Conservation (phyloP, 2,888 invertebrate genomes). For the Calliopum simillimum region DNA sequence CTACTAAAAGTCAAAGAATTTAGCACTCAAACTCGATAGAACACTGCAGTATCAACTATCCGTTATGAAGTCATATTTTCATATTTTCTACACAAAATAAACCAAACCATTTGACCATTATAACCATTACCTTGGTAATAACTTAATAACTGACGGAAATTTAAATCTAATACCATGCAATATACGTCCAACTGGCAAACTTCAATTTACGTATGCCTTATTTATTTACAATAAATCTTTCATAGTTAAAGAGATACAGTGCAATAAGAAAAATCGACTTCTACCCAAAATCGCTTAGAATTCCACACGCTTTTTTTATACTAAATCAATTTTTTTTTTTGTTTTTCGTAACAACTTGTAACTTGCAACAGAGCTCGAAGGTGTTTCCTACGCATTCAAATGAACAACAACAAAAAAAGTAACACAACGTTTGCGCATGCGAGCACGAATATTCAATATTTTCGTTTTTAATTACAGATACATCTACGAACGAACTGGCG, state of each 20-base stretch:
- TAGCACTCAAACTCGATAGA: too few species aligned
- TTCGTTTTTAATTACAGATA: slow-evolving; percentile 27
- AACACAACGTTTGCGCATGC: not conserved
- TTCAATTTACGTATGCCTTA: slow-evolving; percentile 38
- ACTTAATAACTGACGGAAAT: slow-evolving; percentile 22
- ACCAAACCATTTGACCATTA: too few species aligned
- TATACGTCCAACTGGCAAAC: not conserved
- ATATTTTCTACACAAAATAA: too few species aligned
- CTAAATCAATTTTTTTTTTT: slow-evolving; percentile 26
- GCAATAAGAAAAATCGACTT: not conserved
- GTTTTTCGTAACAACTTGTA: too few species aligned
- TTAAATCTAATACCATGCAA: not conserved
- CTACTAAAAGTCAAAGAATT: too few species aligned
- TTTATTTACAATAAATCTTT: slow-evolving; percentile 46
- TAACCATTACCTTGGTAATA: not conserved
- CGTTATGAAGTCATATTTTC: too few species aligned
- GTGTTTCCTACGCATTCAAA: slow-evolving; percentile 7
- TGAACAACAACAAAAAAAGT: not conserved
- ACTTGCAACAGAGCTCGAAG: not conserved
- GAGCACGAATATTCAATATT: slow-evolving; percentile 26
- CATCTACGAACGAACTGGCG: not conserved
- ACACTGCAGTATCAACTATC: too few species aligned
- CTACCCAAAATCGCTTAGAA: not conserved
- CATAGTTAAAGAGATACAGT: slow-evolving; percentile 34
- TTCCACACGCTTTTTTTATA: not conserved